A percentile compares a stretch with the other conserved stretches of the same genome.
phyloP scores from a whole-genome alignment of 2,113 vertebrate genomes.

The Hippocampus comes region DNA sequence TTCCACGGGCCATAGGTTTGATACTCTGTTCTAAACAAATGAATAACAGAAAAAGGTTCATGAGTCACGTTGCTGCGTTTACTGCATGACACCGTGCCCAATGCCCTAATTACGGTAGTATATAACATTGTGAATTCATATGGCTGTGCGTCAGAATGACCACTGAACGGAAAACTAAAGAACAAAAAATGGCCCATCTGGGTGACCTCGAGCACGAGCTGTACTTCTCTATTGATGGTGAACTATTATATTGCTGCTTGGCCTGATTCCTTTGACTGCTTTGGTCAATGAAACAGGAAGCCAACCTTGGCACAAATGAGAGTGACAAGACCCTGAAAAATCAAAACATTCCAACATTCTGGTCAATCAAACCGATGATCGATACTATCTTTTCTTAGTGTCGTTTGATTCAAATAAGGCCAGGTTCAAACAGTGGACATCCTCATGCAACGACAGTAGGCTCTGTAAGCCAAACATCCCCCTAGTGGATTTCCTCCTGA shows the following conservation, averaged over 20 bases:
- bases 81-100: slow-evolving; percentile 37
- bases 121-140: slow-evolving; percentile 65
- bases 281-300: slow-evolving; percentile 42
- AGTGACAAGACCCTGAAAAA: slow-evolving; percentile 46
- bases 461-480: slow-evolving; percentile 31
- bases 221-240: slow-evolving; percentile 31
- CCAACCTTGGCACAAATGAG: slow-evolving; percentile 45
- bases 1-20: too few species aligned
- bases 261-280: slow-evolving; percentile 25
- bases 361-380: slow-evolving; percentile 43
- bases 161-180: slow-evolving; percentile 9
- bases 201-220: neutral
- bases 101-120: slow-evolving; percentile 65
- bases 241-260: slow-evolving; percentile 20
- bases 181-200: slow-evolving; percentile 10
- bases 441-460: slow-evolving; percentile 15
- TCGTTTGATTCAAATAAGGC: slow-evolving; percentile 38
- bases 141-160: slow-evolving; percentile 55
- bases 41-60: neutral
- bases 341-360: slow-evolving; percentile 49
- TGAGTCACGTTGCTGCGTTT: too few species aligned
- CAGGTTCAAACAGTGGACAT: slow-evolving; percentile 23
- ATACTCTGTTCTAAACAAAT: neutral
- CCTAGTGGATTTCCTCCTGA: slow-evolving; percentile 9
- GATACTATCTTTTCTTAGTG: slow-evolving; percentile 19